A percentile compares a stretch with the other conserved stretches of the same genome.
phyloP scores from a whole-genome alignment of 2,888 invertebrate species.

The Crossocerus cetratus region DNA sequence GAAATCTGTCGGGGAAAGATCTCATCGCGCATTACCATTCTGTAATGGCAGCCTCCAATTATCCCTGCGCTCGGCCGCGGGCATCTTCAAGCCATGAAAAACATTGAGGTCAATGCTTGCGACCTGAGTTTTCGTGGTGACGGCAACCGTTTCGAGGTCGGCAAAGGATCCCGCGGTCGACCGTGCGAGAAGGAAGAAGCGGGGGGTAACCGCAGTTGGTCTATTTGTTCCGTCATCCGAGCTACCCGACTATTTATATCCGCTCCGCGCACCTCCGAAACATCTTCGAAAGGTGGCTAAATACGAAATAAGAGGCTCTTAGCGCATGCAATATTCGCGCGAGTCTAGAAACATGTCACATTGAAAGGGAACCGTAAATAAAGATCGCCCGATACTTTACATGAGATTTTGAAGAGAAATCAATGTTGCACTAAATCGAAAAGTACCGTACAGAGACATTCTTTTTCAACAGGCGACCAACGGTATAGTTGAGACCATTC shows the following conservation, averaged over 20 bases:
- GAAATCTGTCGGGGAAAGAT: too few species aligned
- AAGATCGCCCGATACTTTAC: neutral
- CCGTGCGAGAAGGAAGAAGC: constrained; percentile 13
- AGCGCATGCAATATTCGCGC: neutral
- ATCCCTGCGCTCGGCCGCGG: neutral
- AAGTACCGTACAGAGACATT: too few species aligned
- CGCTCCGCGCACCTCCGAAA: neutral
- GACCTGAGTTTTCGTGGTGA: constrained; percentile 25
- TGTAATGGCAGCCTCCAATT: neutral
- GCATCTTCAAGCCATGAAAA: constrained; percentile 10
- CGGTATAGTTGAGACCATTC: too few species aligned
- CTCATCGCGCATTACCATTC: too few species aligned
- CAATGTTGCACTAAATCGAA: too few species aligned
- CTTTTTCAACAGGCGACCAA: too few species aligned
- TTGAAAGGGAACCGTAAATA: neutral
- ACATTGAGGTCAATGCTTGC: constrained; percentile 35
- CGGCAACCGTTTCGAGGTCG: constrained; percentile 35
- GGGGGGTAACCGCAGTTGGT: constrained; percentile 5
- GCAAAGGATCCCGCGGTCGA: neutral
- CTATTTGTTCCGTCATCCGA: constrained; percentile 14
- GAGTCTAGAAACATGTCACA: neutral
- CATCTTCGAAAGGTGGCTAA: constrained; percentile 21
- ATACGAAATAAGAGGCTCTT: constrained; percentile 19
- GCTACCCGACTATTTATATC: constrained; percentile 21
- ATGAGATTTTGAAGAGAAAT: too few species aligned